Conservation (phyloP, 2,113 vertebrate genomes). For the Embiotoca jacksoni region DNA sequence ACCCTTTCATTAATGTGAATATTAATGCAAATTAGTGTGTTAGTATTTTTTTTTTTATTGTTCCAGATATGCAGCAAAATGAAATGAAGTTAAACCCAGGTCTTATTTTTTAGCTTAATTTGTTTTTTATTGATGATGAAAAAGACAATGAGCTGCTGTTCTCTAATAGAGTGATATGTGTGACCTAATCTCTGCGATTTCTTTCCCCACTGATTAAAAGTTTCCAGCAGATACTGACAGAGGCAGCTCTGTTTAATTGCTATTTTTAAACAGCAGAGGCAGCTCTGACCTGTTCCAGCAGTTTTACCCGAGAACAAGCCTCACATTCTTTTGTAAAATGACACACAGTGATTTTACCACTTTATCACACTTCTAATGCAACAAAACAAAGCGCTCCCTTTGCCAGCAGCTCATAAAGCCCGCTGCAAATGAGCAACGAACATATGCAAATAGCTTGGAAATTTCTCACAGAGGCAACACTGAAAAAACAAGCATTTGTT, state of each 20-base stretch:
- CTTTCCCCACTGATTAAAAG: constrained; percentile 18
- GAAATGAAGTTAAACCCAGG: constrained; percentile 13
- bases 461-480: constrained; percentile 61
- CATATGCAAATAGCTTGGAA: constrained; percentile 70
- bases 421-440: constrained; percentile 54
- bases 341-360: constrained; percentile 55
- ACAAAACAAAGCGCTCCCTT: constrained; percentile 53
- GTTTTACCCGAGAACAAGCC: constrained; percentile 31
- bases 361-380: constrained; percentile 47
- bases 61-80: constrained; percentile 5
- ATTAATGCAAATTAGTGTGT: constrained; percentile 33
- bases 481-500: constrained; percentile 53
- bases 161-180: background rate
- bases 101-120: constrained; percentile 16
- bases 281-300: constrained; percentile 30
- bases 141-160: constrained; percentile 33
- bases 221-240: constrained; percentile 22
- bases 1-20: constrained; percentile 25
- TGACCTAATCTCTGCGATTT: background rate
- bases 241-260: too few relatives aligned
- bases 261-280: background rate
- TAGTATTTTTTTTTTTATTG: background rate
- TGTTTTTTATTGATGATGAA: constrained; percentile 24
- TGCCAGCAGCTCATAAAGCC: constrained; percentile 53
- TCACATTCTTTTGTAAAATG: constrained; percentile 37